Conservation (phyloP, 2,888 invertebrate genomes). For the Mythimna lalbum region DNA sequence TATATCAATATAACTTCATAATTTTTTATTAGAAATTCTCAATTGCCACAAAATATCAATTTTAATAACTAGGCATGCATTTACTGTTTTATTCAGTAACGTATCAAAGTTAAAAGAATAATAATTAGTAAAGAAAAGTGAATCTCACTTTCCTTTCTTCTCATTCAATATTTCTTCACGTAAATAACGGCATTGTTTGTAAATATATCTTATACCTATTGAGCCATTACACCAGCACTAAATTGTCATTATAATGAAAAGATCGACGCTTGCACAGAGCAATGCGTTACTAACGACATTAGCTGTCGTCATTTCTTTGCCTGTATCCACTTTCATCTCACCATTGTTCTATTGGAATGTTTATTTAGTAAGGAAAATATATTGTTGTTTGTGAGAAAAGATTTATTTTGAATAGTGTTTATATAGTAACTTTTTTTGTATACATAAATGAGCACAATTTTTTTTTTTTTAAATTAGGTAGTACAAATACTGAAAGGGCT, state of each 20-base stretch:
- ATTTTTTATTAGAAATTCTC: no score
- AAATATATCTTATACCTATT: slow-evolving; percentile 8
- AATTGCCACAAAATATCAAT: background rate
- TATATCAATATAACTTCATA: no score
- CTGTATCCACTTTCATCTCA: slow-evolving; percentile 53
- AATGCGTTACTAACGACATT: slow-evolving; percentile 50
- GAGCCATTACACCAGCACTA: slow-evolving; percentile 23
- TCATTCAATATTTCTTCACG: slow-evolving; percentile 2
- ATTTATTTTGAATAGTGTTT: background rate
- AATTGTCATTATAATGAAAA: slow-evolving; percentile 42
- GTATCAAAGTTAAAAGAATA: background rate
- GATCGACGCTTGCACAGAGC: slow-evolving; percentile 26
- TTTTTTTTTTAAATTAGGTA: no score
- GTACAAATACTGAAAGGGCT: no score
- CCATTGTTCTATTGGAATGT: slow-evolving; percentile 40
- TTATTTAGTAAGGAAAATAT: slow-evolving; percentile 38
- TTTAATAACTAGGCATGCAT: background rate
- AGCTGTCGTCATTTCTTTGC: slow-evolving; percentile 51
- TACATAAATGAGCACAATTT: no score
- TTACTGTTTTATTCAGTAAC: background rate
- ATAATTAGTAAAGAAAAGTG: slow-evolving; percentile 6
- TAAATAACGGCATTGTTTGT: slow-evolving; percentile 5
- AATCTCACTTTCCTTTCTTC: slow-evolving; percentile 5
- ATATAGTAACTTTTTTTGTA: background rate
- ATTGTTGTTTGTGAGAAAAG: slow-evolving; percentile 16